Evolutionary conservation across 2,888 invertebrate genomes (phyloP).

Genomic region (Catotricha subobsoleta): DNA sequence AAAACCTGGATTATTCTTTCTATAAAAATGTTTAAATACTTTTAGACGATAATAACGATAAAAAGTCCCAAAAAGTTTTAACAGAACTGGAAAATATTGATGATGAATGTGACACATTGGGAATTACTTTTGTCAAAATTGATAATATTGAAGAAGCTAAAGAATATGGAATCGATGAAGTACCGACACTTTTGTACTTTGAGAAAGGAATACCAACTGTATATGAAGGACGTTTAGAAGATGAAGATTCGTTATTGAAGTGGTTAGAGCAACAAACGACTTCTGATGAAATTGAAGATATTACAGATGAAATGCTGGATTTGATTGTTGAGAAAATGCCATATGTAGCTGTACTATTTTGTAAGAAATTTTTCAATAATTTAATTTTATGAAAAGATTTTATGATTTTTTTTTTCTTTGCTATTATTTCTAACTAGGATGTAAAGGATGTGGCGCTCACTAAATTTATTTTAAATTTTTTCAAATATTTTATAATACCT

Average conservation of each 20-base stretch:
- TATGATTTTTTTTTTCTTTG: not conserved
- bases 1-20: slow-evolving; percentile 7
- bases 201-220: slow-evolving; percentile 57
- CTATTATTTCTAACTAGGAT: no score
- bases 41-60: slow-evolving; percentile 75
- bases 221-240: slow-evolving; percentile 70
- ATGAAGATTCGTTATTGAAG: slow-evolving; percentile 70
- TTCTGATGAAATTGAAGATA: slow-evolving; percentile 82
- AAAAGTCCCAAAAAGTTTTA: slow-evolving; percentile 66
- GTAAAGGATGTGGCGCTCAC: no score
- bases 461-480: no score
- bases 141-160: slow-evolving; percentile 77
- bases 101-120: slow-evolving; percentile 76
- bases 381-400: slow-evolving; percentile 1
- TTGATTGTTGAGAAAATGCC: slow-evolving; percentile 74
- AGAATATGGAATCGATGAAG: slow-evolving; percentile 78
- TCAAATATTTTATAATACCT: no score
- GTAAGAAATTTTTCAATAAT: slow-evolving; percentile 38
- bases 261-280: slow-evolving; percentile 75
- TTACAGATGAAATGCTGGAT: slow-evolving; percentile 87
- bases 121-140: slow-evolving; percentile 82
- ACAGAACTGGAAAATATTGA: slow-evolving; percentile 86
- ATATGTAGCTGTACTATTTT: slow-evolving; percentile 78
- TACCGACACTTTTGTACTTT: slow-evolving; percentile 70
- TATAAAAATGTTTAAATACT: no score